Base-by-base conservation (phyloP, 2,888 invertebrate genomes). In the Acronicta psi region DNA sequence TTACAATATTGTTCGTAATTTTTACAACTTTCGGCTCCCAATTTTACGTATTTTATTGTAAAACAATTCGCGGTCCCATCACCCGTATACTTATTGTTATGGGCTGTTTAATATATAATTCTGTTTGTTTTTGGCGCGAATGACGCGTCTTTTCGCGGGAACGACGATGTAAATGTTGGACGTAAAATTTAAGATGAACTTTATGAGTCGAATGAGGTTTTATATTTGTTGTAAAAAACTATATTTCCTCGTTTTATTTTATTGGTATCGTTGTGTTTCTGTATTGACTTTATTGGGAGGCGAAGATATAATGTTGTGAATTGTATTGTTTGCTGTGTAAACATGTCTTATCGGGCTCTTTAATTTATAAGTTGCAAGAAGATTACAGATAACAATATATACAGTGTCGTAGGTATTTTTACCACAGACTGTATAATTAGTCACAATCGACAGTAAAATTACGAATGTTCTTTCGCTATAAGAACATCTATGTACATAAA, bases 111-210 rank as follows among this genome's bases (percentile, higher is more conserved):
- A 75, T 70, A 61, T 62, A 75, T 63, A 63, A 72, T 76, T 72
- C 69, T 63, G 69, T 67, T 58, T 75, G 72, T 61, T 74, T 75
- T 76, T 65, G 64, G 69, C 18, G 59, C 40, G 70, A 77, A 73
- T 51, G 60, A 58, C 42, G 23, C 52, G 67, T 72, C 46, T 52
- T 59, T 67, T 69, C 34, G 63, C 46, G 34, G 59, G 58, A 70
- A 75, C 58, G 65, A 62, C 61, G 13, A 41, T 75, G 73, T 63
- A 43, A 64, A 54, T 29, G 29, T 10, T 69, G 74, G 53, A 40
- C 50, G 47, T 42, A 57, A 61, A 59, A 60, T 64, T 75, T 61
- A 70, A 62, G 37, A 47, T 13, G 11, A 17, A 55, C 17, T 73
- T 75, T 75, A 75, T 58, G 53, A 43, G 49, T 9, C 59, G 38